phyloP scores from a whole-genome alignment of 2,797 vertebrate genomes.

The Pristis pectinata region DNA sequence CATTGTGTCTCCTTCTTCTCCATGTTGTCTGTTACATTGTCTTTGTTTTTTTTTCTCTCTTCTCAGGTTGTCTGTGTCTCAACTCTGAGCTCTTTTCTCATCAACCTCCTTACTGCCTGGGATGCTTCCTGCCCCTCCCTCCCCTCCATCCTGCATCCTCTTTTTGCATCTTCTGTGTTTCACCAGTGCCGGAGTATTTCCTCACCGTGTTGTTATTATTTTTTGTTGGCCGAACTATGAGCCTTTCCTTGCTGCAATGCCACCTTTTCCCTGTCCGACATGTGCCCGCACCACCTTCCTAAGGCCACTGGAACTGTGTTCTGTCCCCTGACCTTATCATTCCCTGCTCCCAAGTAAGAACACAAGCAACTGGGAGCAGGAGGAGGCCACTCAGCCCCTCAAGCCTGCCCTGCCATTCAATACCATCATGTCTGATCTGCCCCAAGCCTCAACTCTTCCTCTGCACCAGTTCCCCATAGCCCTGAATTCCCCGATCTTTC shows the following conservation, averaged over 20 bases:
- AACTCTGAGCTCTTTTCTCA: slow-evolving; percentile 67
- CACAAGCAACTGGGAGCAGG: too few relatives aligned
- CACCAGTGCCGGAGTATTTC: slow-evolving; percentile 55
- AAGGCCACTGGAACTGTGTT: neutral
- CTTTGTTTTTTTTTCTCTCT: slow-evolving; percentile 68
- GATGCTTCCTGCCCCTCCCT: slow-evolving; percentile 68
- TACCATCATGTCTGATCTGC: too few relatives aligned
- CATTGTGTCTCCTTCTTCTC: slow-evolving; percentile 66
- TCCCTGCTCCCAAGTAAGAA: neutral
- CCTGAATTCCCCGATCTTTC: too few relatives aligned
- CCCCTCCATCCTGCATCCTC: slow-evolving; percentile 62
- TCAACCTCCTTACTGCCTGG: slow-evolving; percentile 78
- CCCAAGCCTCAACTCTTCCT: too few relatives aligned
- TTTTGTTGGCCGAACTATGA: slow-evolving; percentile 42
- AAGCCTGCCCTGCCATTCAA: too few relatives aligned
- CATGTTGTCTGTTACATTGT: slow-evolving; percentile 72
- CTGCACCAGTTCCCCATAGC: too few relatives aligned
- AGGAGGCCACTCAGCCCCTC: too few relatives aligned
- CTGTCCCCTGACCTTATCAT: neutral
- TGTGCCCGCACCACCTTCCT: neutral
- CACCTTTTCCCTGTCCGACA: neutral
- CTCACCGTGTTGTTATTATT: slow-evolving; percentile 55
- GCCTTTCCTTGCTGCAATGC: slow-evolving; percentile 40
- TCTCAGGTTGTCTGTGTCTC: slow-evolving; percentile 95
- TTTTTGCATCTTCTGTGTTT: slow-evolving; percentile 64